Percentiles rank a stretch among this genome's conserved stretches.
Conservation (phyloP, 2,888 invertebrate species). For the Hecatera dysodea region DNA sequence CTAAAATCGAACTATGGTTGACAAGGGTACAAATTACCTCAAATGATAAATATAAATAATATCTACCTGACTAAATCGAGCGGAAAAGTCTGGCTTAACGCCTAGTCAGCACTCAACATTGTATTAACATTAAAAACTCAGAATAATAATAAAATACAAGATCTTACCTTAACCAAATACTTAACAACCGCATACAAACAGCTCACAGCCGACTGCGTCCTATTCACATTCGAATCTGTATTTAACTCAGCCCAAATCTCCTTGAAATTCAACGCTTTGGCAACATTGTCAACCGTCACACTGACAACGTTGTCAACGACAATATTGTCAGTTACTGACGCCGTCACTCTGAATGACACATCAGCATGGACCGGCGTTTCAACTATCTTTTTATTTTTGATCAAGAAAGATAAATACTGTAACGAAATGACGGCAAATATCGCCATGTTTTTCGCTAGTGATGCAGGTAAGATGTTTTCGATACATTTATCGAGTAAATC, state of each 20-base stretch:
- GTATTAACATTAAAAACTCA: no score
- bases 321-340: conserved; percentile 79
- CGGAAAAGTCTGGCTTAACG: no score
- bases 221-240: conserved; percentile 82
- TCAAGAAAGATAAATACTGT: conserved; percentile 88
- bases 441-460: conserved; percentile 81
- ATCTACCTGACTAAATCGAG: no score
- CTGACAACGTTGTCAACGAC: conserved; percentile 83
- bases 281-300: conserved; percentile 82
- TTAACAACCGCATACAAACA: conserved; percentile 87
- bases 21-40: no score
- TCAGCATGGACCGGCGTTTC: conserved; percentile 85
- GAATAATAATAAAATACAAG: background rate
- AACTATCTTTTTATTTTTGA: conserved; percentile 87
- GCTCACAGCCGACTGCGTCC: conserved; percentile 87
- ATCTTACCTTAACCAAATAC: conserved; percentile 85
- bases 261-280: conserved; percentile 80
- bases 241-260: conserved; percentile 87
- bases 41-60: no score
- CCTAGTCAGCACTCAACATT: no score
- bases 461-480: conserved; percentile 80
- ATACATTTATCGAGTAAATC: conserved; percentile 86
- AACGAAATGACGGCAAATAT: conserved; percentile 86
- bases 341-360: conserved; percentile 82
- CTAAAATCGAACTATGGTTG: no score